These are phyloP conservation scores for Sciurus vulgaris DNA, from an alignment of 2,797 vertebrate genomes.

Conservation along the genomic window DNA sequence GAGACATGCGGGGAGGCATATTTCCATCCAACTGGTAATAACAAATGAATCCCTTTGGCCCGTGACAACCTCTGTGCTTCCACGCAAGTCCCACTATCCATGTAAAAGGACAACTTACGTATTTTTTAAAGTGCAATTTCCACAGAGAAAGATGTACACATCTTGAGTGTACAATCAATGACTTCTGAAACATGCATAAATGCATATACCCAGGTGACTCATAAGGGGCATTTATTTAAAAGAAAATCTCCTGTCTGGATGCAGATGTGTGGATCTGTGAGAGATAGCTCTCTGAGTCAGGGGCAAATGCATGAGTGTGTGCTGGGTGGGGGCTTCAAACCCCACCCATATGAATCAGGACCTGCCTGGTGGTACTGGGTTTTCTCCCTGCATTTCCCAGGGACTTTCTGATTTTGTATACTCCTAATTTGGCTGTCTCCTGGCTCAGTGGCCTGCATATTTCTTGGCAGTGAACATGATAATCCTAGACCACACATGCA, in stretches of 20 bases:
- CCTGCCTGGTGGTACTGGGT: neutral
- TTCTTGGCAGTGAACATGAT: slow-evolving; percentile 23
- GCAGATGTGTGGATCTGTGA: neutral
- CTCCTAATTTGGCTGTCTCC: neutral
- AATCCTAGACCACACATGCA: slow-evolving; percentile 10
- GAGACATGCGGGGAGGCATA: neutral
- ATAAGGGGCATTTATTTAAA: neutral
- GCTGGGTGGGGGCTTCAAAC: neutral
- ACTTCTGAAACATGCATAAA: slow-evolving; percentile 21
- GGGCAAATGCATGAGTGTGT: neutral
- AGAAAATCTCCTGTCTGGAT: neutral
- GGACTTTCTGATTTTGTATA: neutral
- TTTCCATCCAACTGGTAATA: neutral
- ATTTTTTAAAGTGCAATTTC: neutral
- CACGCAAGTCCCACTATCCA: neutral
- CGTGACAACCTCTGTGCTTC: neutral
- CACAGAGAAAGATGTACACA: neutral
- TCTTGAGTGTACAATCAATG: neutral
- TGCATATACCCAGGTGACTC: neutral
- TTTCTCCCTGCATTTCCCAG: neutral
- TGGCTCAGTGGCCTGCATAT: neutral
- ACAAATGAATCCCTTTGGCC: neutral
- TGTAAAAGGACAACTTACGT: neutral
- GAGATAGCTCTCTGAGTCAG: neutral
- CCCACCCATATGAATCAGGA: neutral